These are phyloP conservation scores for Brachionus calyciflorus DNA, from an alignment of 1,140 invertebrate genomes.

Conservation along the genomic window DNA sequence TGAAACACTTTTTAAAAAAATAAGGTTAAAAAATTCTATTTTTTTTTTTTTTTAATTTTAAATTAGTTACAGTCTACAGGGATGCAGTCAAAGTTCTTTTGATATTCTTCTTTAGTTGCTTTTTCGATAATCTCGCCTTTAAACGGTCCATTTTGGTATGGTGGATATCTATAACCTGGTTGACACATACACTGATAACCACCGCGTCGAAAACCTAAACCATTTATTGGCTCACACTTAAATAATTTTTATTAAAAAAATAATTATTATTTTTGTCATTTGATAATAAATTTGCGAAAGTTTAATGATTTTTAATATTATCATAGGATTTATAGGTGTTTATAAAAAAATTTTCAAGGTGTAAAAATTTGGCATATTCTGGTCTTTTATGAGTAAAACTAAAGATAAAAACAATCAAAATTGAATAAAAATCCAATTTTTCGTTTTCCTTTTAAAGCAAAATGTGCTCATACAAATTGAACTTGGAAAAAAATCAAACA, in stretches of 20 bases:
- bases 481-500: too few relatives aligned
- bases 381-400: slow-evolving; percentile 26
- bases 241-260: slow-evolving; percentile 59
- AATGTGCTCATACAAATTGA: too few relatives aligned
- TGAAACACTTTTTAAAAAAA: slow-evolving; percentile 18
- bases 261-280: slow-evolving; percentile 43
- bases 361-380: too few relatives aligned
- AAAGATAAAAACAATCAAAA: slow-evolving; percentile 14
- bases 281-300: too few relatives aligned
- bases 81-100: slow-evolving; percentile 83
- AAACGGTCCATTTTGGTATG: slow-evolving; percentile 79
- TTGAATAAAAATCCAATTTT: background rate
- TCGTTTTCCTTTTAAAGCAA: too few relatives aligned
- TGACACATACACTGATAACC: slow-evolving; percentile 85
- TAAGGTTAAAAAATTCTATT: background rate
- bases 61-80: slow-evolving; percentile 72
- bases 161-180: slow-evolving; percentile 81
- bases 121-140: slow-evolving; percentile 88
- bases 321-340: too few relatives aligned
- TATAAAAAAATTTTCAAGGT: too few relatives aligned
- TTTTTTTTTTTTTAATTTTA: background rate
- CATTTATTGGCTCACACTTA: slow-evolving; percentile 81
- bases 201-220: slow-evolving; percentile 88
- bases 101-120: slow-evolving; percentile 83
- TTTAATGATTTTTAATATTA: too few relatives aligned